Conservation (phyloP, 35 echinoderm and acorn worm genomes). For the Eucidaris tribuloides region DNA sequence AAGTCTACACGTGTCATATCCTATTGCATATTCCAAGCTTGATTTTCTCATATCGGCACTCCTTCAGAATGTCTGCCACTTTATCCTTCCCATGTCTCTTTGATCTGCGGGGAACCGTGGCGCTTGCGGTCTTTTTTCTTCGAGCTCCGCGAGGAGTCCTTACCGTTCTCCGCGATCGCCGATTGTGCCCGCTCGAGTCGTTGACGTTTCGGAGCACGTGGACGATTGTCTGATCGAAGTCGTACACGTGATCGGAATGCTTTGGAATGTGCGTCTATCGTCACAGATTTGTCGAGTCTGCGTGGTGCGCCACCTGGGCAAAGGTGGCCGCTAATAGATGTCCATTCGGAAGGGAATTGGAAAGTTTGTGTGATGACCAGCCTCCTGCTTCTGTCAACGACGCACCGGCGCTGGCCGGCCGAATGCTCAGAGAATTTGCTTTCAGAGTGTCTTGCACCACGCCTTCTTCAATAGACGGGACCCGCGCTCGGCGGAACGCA, state of each 20-base stretch:
- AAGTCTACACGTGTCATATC: neutral
- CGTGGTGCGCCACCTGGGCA: conserved; percentile 20
- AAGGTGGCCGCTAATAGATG: conserved; percentile 44
- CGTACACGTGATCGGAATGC: conserved; percentile 90
- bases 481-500: conserved; percentile 61
- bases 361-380: neutral
- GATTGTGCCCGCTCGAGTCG: conserved; percentile 47
- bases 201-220: conserved; percentile 89
- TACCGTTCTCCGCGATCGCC: conserved; percentile 45
- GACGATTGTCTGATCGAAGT: conserved; percentile 90
- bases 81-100: conserved; percentile 50
- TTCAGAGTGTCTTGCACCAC: conserved; percentile 82
- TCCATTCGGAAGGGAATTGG: conserved; percentile 83
- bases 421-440: conserved; percentile 43
- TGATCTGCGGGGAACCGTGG: conserved; percentile 8
- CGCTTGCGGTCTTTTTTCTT: conserved; percentile 66
- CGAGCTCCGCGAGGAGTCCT: conserved; percentile 49
- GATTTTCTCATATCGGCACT: conserved; percentile 12
- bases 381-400: neutral
- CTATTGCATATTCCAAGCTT: neutral
- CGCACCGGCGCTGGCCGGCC: neutral
- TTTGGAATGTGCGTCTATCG: conserved; percentile 93
- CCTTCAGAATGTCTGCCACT: conserved; percentile 36
- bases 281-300: conserved; percentile 36
- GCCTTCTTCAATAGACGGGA: conserved; percentile 91